These are phyloP conservation scores for Drosophila kambysellisi DNA, from an alignment of 2,888 invertebrate species.

Conservation along the genomic window DNA sequence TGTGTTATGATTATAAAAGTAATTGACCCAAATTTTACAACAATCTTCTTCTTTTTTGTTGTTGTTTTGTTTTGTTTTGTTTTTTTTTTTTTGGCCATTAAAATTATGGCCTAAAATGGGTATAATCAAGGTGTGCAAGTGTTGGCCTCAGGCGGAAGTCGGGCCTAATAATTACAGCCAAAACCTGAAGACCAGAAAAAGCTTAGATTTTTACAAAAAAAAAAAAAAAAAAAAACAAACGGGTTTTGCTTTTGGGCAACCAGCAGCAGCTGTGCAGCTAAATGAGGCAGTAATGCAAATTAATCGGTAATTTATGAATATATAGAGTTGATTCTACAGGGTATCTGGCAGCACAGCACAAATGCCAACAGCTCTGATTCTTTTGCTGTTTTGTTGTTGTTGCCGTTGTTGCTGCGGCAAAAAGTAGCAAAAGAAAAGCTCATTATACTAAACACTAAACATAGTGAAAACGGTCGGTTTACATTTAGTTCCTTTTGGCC, in stretches of 20 bases:
- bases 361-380: neutral
- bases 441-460: slow-evolving; percentile 72
- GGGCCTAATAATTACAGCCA: slow-evolving; percentile 2
- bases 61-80: slow-evolving; percentile 3
- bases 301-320: neutral
- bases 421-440: slow-evolving; percentile 64
- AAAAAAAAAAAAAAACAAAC: neutral
- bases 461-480: slow-evolving; percentile 36
- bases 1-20: slow-evolving; percentile 71
- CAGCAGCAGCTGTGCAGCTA: neutral
- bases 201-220: neutral
- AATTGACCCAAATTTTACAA: slow-evolving; percentile 69
- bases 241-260: neutral
- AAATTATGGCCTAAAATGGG: neutral
- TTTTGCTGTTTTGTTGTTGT: neutral
- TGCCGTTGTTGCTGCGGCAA: slow-evolving; percentile 14
- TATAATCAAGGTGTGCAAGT: slow-evolving; percentile 12
- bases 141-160: slow-evolving; percentile 5
- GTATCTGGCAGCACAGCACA: neutral
- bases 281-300: neutral
- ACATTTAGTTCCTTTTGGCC: slow-evolving; percentile 24
- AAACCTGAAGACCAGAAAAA: neutral
- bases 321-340: neutral
- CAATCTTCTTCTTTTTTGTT: slow-evolving; percentile 26
- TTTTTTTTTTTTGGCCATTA: slow-evolving; percentile 9